These are phyloP conservation scores for Heptranchias perlo DNA, from an alignment of 2,113 vertebrate genomes.

Conservation along the genomic window DNA sequence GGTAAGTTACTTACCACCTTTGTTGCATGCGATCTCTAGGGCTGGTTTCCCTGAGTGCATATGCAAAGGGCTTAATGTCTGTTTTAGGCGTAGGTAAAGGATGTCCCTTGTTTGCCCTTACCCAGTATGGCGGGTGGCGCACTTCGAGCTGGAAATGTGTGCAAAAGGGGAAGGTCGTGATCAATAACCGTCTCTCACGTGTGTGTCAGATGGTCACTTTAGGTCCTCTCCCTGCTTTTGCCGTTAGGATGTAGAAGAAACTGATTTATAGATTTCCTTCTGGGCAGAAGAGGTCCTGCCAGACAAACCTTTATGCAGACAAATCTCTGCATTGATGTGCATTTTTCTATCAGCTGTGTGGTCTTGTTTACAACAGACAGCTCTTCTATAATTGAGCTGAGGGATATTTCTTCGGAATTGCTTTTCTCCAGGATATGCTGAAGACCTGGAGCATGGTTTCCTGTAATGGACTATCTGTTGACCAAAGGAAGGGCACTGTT, in stretches of 20 bases:
- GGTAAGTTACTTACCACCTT: neutral
- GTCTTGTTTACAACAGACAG: neutral
- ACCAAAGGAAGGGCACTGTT: neutral
- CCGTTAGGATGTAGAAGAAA: neutral
- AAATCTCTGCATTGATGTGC: neutral
- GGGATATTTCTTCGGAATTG: neutral
- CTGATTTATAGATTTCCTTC: neutral
- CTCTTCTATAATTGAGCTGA: neutral
- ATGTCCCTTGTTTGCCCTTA: neutral
- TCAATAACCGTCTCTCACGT: neutral
- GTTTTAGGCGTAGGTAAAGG: neutral
- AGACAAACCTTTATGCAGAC: neutral
- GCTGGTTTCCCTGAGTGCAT: neutral
- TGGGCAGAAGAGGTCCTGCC: neutral
- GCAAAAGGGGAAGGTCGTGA: neutral
- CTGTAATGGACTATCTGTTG: neutral
- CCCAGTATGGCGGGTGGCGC: neutral
- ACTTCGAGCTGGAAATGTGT: neutral
- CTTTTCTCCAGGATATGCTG: neutral
- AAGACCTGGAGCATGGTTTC: neutral
- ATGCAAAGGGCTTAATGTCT: neutral
- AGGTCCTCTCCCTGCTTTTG: neutral
- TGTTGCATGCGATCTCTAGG: neutral
- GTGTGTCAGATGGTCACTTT: neutral
- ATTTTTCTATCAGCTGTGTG: neutral